These are phyloP conservation scores for Drosophila mulleri DNA, from an alignment of 2,888 invertebrate species.

Conservation along the genomic window DNA sequence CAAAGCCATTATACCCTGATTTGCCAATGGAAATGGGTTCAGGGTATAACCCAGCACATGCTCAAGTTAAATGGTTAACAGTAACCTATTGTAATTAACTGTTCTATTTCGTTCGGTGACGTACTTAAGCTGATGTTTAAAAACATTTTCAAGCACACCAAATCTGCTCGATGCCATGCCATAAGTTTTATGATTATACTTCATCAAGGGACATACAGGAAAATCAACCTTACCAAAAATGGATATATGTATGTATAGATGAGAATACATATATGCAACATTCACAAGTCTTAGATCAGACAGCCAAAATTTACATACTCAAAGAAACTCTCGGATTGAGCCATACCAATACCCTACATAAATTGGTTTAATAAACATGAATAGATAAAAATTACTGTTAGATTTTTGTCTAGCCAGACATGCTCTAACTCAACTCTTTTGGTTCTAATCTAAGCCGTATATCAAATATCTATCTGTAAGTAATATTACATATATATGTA, in stretches of 20 bases:
- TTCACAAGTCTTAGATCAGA: too few relatives aligned
- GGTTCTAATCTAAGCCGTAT: slow-evolving; percentile 2
- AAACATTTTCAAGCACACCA: slow-evolving; percentile 18
- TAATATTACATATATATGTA: slow-evolving; percentile 2
- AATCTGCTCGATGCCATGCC: slow-evolving; percentile 8
- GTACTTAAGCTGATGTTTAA: slow-evolving; percentile 5
- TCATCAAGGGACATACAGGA: too few relatives aligned
- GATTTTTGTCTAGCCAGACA: slow-evolving; percentile 21
- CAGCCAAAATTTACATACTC: too few relatives aligned
- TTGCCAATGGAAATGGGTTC: too few relatives aligned
- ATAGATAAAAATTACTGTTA: slow-evolving; percentile 8
- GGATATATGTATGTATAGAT: too few relatives aligned
- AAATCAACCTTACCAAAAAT: too few relatives aligned
- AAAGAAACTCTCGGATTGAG: too few relatives aligned
- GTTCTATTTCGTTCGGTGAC: not conserved
- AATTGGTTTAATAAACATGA: too few relatives aligned
- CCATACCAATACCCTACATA: too few relatives aligned
- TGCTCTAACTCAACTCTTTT: slow-evolving; percentile 18
- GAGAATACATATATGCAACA: too few relatives aligned
- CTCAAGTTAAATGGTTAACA: slow-evolving; percentile 38
- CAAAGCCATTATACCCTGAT: too few relatives aligned
- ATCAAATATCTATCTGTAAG: slow-evolving; percentile 10
- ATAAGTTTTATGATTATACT: too few relatives aligned
- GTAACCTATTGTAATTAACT: slow-evolving; percentile 60
- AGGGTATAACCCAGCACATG: slow-evolving; percentile 51